These are phyloP conservation scores for Listrodromus nycthemerus DNA, from an alignment of 2,888 invertebrate genomes.

Conservation along the genomic window DNA sequence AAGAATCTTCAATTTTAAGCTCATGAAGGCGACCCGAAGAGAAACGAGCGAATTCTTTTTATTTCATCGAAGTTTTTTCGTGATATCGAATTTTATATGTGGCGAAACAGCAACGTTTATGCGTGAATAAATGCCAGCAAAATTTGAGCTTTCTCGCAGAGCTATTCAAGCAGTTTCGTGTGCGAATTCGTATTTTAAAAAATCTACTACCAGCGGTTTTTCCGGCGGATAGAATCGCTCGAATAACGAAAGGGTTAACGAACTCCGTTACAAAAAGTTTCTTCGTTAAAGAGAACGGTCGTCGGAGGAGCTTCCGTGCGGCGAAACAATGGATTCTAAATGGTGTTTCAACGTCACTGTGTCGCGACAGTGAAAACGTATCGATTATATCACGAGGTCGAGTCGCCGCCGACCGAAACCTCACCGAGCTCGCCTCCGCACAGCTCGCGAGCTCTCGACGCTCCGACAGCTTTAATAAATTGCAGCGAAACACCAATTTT, in stretches of 20 bases:
- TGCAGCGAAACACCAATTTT: constrained; percentile 11
- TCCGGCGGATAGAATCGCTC: no score
- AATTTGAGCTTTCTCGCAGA: no score
- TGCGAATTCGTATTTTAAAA: no score
- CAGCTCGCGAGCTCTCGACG: neutral
- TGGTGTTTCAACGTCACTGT: constrained; percentile 30
- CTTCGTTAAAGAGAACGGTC: neutral
- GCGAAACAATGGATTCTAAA: constrained; percentile 1
- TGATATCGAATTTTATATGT: no score
- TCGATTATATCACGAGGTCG: constrained; percentile 53
- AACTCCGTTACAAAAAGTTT: neutral
- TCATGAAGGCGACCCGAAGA: no score
- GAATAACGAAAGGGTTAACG: constrained; percentile 7
- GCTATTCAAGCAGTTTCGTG: no score
- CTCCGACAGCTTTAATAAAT: constrained; percentile 24
- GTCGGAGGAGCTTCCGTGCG: neutral
- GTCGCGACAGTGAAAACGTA: constrained; percentile 48
- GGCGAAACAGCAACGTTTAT: no score
- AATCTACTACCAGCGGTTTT: no score
- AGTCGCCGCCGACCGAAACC: constrained; percentile 27
- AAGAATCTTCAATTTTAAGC: no score
- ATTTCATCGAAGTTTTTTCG: no score
- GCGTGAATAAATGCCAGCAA: no score
- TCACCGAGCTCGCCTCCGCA: constrained; percentile 16
- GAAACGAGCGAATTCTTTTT: no score